A percentile compares a stretch with the other conserved stretches of the same genome.
phyloP scores from a whole-genome alignment of 1,140 invertebrate species.

The Drosophila sucinea region DNA sequence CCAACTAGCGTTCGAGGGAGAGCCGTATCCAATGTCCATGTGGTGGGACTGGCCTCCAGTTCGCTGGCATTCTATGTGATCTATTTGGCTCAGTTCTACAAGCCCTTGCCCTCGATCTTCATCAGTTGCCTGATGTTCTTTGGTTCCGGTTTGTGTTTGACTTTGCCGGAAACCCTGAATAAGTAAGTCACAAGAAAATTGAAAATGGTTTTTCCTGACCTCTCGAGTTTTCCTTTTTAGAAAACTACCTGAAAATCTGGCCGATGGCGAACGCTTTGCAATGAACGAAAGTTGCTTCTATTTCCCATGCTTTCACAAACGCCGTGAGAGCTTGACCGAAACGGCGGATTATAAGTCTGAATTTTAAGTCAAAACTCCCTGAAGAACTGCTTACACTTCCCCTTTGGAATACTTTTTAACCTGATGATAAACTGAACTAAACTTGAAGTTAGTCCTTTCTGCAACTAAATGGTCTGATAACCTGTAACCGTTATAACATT shows the following conservation, averaged over 20 bases:
- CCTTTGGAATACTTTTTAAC: slow-evolving; percentile 32
- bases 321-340: slow-evolving; percentile 37
- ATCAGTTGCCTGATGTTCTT: slow-evolving; percentile 84
- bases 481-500: slow-evolving; percentile 38
- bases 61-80: slow-evolving; percentile 76
- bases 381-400: background rate
- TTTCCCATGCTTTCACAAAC: slow-evolving; percentile 69
- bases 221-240: slow-evolving; percentile 33
- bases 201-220: background rate
- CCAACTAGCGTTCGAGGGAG: slow-evolving; percentile 86
- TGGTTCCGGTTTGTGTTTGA: slow-evolving; percentile 84
- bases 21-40: slow-evolving; percentile 85
- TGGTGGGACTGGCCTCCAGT: slow-evolving; percentile 84
- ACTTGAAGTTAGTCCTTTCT: slow-evolving; percentile 40
- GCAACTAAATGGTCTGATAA: slow-evolving; percentile 74
- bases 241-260: slow-evolving; percentile 85
- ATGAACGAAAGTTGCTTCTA: slow-evolving; percentile 83
- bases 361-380: slow-evolving; percentile 12
- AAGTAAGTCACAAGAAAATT: slow-evolving; percentile 50
- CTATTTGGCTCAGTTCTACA: slow-evolving; percentile 83
- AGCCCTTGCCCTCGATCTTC: slow-evolving; percentile 84
- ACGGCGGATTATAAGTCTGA: slow-evolving; percentile 56
- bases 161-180: slow-evolving; percentile 86
- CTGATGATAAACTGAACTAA: slow-evolving; percentile 65
- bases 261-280: slow-evolving; percentile 86